These are phyloP conservation scores for Mystacornis crossleyi DNA, from an alignment of 2,113 vertebrate species.

Conservation along the genomic window DNA sequence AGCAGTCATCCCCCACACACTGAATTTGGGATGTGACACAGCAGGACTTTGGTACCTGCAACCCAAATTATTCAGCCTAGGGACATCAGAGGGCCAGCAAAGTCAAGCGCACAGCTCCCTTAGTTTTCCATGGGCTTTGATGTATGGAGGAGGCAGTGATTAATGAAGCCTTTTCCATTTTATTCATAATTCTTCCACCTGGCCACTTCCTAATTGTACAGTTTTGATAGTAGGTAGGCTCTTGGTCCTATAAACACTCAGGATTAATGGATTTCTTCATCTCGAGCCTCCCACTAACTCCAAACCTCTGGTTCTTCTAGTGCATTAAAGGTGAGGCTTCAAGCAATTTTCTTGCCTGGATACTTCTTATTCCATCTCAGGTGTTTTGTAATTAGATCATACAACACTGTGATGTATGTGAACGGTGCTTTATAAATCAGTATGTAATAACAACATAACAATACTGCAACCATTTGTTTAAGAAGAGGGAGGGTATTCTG, in stretches of 20 bases:
- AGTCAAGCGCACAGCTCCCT: background rate
- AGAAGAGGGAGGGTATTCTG: background rate
- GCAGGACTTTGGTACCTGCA: background rate
- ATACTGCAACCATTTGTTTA: conserved; percentile 13
- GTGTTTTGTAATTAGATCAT: conserved; percentile 27
- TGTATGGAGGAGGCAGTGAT: background rate
- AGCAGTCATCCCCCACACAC: background rate
- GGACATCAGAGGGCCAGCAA: background rate
- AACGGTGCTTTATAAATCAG: conserved; percentile 36
- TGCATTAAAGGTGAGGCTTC: conserved; percentile 25
- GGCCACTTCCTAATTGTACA: background rate
- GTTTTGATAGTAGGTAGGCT: background rate
- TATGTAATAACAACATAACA: conserved; percentile 2
- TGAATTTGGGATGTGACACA: background rate
- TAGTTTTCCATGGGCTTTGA: background rate
- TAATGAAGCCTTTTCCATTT: background rate
- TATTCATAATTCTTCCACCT: background rate
- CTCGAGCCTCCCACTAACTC: background rate
- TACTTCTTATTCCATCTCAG: background rate
- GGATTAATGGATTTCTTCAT: conserved; percentile 12
- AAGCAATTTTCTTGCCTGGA: background rate
- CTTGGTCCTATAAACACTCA: background rate
- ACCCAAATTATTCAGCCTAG: background rate
- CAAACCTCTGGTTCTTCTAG: background rate
- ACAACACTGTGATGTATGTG: conserved; percentile 5